Evolutionary conservation across 2,888 invertebrate species (phyloP), one percentile per base, ranked within the genome.

Genomic region (Drosophila mimica): DNA sequence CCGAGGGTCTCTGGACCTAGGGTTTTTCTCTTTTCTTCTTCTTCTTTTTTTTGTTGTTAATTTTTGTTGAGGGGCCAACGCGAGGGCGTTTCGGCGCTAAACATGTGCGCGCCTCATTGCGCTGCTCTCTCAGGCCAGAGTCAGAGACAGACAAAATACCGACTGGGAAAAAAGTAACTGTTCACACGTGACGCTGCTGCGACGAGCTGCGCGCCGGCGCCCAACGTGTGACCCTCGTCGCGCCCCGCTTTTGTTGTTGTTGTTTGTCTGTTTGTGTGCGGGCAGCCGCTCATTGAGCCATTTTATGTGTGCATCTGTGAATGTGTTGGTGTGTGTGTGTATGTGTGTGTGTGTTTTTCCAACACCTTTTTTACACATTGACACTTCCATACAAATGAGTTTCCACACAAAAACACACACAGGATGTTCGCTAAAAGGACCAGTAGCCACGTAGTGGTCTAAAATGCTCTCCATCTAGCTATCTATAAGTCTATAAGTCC

Each of bases 361-460:
- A 86, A 78, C 85, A 82, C 86, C 82, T 85, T 88, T 85, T 83
- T 73, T 81, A 85, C 86, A 85, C 85, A 88, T 81, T 88, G 83
- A 88, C 85, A 88, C 88, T 85, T 85, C 76, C 82, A 81, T 76
- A 82, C 71, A 70, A 65, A 73, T 67, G 66, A 65, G 25, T 61
- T 52, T 54, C 17, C 8, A 34, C n/a, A 31, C 52, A 31, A 33
- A 56, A 11, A 46, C 36, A 56, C 31, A 53, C 48, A 68, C 76
- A 76, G 79, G 79, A 79, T 76, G 64, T 61, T 38, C 33, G 17
- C 31, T 31, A 28, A 54, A 30, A 30, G 71, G 40, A 43, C 36
- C 54, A 48, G 62, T 60, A 66, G 34, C 75, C 17, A 38, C 7
- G 40, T 13, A 30, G 28, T 34, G 63, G 54, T 36, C 54, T 34